Evolutionary conservation across 2,888 invertebrate genomes (phyloP), one percentile per base, ranked within the genome.

Genomic region (Limenitis camilla): DNA sequence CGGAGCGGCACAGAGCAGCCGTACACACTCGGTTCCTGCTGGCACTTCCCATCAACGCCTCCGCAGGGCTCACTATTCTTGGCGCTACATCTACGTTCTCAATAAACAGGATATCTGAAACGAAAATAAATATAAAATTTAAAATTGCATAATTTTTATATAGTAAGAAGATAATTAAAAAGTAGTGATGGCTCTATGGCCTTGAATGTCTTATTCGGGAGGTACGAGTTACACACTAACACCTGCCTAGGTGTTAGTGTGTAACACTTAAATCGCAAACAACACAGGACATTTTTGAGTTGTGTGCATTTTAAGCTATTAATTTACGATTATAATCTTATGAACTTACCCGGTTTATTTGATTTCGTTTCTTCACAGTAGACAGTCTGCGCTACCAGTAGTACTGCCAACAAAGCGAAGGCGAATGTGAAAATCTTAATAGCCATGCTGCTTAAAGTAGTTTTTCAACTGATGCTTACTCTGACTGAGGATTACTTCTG

Each of bases 11-110:
- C 32, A 42, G 38, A 4, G 45, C 38, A 6, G 48, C 48, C 31
- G 52, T 55, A 44, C 52, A 55, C n/a, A 45, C 10, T 5, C 10
- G 41, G 40, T 45, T 44, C 8, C 30, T 32, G 8, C 31, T 19
- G 4, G 29, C n/a, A 1, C 11, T 7, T 5, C 5, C 33, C 33
- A 27, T 8, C 5, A 28, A 35, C 6, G 8, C 33, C 4, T 6
- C 9, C 6, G 29, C 9, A 10, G 11, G 28, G 9, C 42, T 43
- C 1, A 49, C 9, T n/a, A 49, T 38, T 7, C n/a, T 10, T 10
- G 49, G 42, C 1, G n/a, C n/a, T 8, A 32, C 27, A 2, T 49
- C 42, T 2, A 38, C 30, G 3, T 49, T 49, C 7, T 27, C 33
- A n/a, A 49, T 49, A 27, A 31, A 49, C 0, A 42, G 38, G 2